These are phyloP conservation scores for Phoxinus dragarum DNA, from an alignment of 2,797 vertebrate genomes.

Conservation along the genomic window DNA sequence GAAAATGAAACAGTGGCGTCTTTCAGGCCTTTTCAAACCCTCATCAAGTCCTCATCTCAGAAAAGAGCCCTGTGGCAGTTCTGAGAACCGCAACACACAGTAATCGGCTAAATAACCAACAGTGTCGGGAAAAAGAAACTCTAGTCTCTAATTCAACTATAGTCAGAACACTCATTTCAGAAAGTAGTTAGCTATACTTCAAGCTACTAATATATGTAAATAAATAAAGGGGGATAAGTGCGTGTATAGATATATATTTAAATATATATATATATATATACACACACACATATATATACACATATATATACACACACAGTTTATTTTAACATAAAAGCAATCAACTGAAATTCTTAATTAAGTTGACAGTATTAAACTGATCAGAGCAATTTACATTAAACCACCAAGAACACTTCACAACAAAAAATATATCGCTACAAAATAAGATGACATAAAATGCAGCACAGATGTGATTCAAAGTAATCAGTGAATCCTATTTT, in stretches of 20 bases:
- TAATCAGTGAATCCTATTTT: background rate
- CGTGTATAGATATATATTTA: background rate
- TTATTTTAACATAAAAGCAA: too few relatives aligned
- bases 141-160: background rate
- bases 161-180: background rate
- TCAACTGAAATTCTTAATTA: too few relatives aligned
- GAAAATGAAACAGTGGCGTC: conserved; percentile 78
- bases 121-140: background rate
- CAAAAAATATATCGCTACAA: background rate
- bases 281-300: too few relatives aligned
- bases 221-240: too few relatives aligned
- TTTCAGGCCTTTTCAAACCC: conserved; percentile 69
- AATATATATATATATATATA: too few relatives aligned
- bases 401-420: too few relatives aligned
- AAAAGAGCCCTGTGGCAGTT: background rate
- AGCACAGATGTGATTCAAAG: background rate
- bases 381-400: too few relatives aligned
- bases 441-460: background rate
- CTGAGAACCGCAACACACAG: background rate
- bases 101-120: background rate
- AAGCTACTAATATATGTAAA: background rate
- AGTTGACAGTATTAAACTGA: too few relatives aligned
- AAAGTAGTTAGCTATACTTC: background rate
- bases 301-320: too few relatives aligned
- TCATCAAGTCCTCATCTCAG: conserved; percentile 56